Evolutionary conservation across 2,797 vertebrate genomes (phyloP), one percentile per base, ranked within the genome.

Genomic region (Muraenolepis orangiensis): DNA sequence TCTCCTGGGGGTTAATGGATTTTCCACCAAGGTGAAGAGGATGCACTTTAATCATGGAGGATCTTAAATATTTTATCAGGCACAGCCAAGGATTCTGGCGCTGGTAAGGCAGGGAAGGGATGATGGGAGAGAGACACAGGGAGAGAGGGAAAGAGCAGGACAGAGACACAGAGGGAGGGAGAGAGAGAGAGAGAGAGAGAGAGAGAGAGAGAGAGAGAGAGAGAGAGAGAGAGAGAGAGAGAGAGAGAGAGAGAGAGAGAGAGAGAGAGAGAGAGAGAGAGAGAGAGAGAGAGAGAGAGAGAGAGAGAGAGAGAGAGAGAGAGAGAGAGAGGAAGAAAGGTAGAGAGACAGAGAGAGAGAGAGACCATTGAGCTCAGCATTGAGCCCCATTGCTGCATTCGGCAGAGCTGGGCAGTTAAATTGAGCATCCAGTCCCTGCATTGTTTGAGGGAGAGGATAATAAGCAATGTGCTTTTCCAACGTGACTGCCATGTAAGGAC

Each of bases 31-130:
- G 92, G 91, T 92, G 91, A 92, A 85, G 81, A 87, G 84, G 89
- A 91, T 90, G 90, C 89, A 89, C 91, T 93, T 92, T 91, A 90
- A 93, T 93, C 93, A 91, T 81, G 85, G 87, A 82, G 89, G 85
- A 89, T 91, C 87, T 91, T 92, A 91, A 93, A 94, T 93, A 92
- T 92, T 93, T 92, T 90, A 93, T 89, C 89, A 91, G 82, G 76
- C 77, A 81, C 78, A 88, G 87, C 84, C 87, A 90, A 90, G 87
- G 87, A 87, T 88, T 89, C 85, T 57, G 73, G 76, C 82, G 84
- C 84, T 84, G 85, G 79, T 81, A 73, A 85, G 84, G 84, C 78
- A 73, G 83, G 80, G 77, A 66, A 69, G 74, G 71, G 78, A 83
- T 83, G 86, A 85, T 81, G 69, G 75, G 38, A 71, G 57, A 77